Evolutionary conservation across 2,888 invertebrate genomes (phyloP), one percentile per base, ranked within the genome.

Genomic region (Matsumyia berberina): DNA sequence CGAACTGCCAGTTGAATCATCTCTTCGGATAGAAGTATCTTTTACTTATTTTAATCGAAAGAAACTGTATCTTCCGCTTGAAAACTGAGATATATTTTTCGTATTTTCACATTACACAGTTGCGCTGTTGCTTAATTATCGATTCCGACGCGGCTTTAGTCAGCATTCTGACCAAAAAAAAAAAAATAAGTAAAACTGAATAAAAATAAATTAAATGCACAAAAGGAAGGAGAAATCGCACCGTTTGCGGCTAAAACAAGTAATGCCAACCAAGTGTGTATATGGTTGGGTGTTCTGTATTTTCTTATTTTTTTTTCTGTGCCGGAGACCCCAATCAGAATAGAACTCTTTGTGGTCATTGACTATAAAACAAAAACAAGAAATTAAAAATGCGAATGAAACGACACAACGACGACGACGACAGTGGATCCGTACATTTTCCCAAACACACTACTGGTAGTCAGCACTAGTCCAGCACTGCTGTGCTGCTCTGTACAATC

Each of bases 271-370:
- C 42, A 44, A 53, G 42, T 60, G 49, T 44, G 12, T 51, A 6
- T 80, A 8, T 17, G 24, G 5, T 58, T 49, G 19, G 35, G 46
- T 55, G 19, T 46, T 33, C 15, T 24, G 44, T 46, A 7, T 55
- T 49, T 46, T 37, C 12, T 69, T 69, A 29, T 55, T 60, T 46
- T 39, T 31, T 51, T 66, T 60, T 67, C 62, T 78, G 67, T 78
- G 42, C 72, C 67, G 72, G 55, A 82, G 83, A 78, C 83, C 83
- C 73, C 83, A 83, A 85, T 85, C 70, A 70, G 79, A 80, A 85
- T 85, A 70, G 85, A 85, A 80, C 44, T 82, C 72, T 78, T 78
- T 62, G 83, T 80, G 85, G 80, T 85, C 85, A 85, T 76, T 79
- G 80, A 85, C 85, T 80, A 85, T 85, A 24, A 67, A 46, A 46